Evolutionary conservation across 2,113 vertebrate genomes (phyloP), one percentile per base, ranked within the genome.

Genomic region (Saccopteryx bilineata): DNA sequence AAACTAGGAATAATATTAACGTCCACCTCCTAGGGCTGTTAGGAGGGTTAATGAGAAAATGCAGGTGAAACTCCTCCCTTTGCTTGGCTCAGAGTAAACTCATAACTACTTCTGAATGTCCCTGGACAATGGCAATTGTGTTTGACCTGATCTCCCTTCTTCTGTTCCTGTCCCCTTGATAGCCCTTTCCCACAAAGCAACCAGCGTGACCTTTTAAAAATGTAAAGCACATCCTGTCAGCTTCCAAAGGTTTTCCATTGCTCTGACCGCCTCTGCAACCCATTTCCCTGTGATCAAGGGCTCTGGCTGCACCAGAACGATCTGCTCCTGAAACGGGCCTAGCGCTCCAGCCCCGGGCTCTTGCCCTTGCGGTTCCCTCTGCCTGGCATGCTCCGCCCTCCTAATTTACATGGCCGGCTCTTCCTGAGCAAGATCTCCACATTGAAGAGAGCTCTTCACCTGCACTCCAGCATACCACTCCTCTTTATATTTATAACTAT

Each of bases 181-280:
- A 31, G 11, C 46, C 24, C 76, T 92, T 96, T 63, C 68, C 75
- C 46, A 56, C 18, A 52, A 83, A 58, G 61, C 72, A 93, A 52
- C 61, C n/a, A 81, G 79, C 58, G 61, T 52, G 52, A 61, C 63
- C 56, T 75, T 91, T 50, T 13, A 86, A 61, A 78, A 58, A 54
- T 58, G 46, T 17, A 31, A 74, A 85, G 58, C 21, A 2, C 65
- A 31, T 72, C 12, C 1, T 1, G 21, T 79, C 71, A 48, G 52
- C 91, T 65, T 39, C 56, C 82, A 86, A 60, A 83, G 33, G 9
- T 52, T 95, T 80, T 31, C 48, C 13, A 9, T 28, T 12, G 72
- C 39, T 87, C 83, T 82, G 61, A 33, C 58, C 11, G 33, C 48
- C 56, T 26, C 7, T 28, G 5, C 18, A 12, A 0, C 23, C 4